phyloP scores from a whole-genome alignment of 2,113 vertebrate genomes.

The Podiceps cristatus region DNA sequence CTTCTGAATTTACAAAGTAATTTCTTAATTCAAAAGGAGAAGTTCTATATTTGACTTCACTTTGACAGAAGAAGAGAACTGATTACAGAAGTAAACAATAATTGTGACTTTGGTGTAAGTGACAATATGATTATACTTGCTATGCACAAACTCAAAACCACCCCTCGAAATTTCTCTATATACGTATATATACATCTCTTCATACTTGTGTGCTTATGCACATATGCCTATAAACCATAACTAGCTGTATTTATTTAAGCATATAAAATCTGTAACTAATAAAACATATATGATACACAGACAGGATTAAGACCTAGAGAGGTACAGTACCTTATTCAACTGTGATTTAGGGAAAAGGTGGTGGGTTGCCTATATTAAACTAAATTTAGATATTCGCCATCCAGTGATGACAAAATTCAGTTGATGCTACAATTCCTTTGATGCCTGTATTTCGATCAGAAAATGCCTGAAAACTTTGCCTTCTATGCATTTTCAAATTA shows the following conservation, averaged over 20 bases:
- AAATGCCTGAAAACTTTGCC: not conserved
- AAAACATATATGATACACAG: not conserved
- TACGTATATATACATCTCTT: not conserved
- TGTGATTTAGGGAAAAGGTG: not conserved
- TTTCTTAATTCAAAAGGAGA: not conserved
- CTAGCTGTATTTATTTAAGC: not conserved
- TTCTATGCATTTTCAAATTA: not conserved
- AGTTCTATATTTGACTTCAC: not conserved
- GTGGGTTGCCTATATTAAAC: not conserved
- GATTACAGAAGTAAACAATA: not conserved
- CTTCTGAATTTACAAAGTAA: not conserved
- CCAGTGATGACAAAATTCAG: not conserved
- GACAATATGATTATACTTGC: not conserved
- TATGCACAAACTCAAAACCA: not conserved
- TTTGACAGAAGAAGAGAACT: not conserved
- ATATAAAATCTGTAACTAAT: not conserved
- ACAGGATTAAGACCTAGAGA: not conserved
- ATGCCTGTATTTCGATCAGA: not conserved
- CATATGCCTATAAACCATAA: not conserved
- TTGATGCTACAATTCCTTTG: not conserved
- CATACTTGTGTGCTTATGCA: not conserved
- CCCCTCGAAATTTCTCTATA: not conserved
- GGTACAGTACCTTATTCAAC: not conserved
- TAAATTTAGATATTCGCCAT: not conserved
- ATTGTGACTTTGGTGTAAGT: not conserved